A percentile compares a stretch with the other conserved stretches of the same genome.
These are phyloP conservation scores for Ptilorrhoa leucosticta DNA, from an alignment of 2,113 vertebrate species.

Conservation along the genomic window DNA sequence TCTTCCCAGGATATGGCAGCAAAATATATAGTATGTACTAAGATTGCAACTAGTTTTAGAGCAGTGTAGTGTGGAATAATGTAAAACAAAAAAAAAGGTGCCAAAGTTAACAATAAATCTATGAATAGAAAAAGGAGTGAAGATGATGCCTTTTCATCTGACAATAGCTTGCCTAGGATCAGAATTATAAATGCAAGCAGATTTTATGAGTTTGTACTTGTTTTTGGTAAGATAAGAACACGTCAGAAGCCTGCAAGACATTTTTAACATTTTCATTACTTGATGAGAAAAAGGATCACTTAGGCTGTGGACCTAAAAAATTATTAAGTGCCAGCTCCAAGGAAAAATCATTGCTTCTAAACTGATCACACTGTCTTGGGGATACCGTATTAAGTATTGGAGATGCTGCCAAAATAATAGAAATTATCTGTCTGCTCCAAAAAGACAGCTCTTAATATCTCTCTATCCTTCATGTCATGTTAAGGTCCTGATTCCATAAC, in stretches of 20 bases:
- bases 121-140: not conserved
- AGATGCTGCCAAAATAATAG: not conserved
- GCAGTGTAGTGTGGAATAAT: not conserved
- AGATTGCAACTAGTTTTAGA: conserved; percentile 56
- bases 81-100: not conserved
- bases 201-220: not conserved
- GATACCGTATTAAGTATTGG: not conserved
- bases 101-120: not conserved
- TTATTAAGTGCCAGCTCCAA: not conserved
- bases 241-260: not conserved
- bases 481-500: not conserved
- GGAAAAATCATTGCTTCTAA: not conserved
- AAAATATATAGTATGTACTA: conserved; percentile 58
- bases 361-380: not conserved
- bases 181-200: not conserved
- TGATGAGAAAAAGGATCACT: not conserved
- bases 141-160: not conserved
- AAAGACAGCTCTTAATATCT: not conserved
- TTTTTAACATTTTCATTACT: not conserved
- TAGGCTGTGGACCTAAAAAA: not conserved
- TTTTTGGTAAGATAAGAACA: not conserved
- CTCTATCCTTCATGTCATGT: not conserved
- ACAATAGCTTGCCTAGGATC: not conserved
- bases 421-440: not conserved
- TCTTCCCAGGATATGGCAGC: conserved; percentile 56